Conservation (phyloP, 1,140 invertebrate species). For the Oryctes rhinoceros region DNA sequence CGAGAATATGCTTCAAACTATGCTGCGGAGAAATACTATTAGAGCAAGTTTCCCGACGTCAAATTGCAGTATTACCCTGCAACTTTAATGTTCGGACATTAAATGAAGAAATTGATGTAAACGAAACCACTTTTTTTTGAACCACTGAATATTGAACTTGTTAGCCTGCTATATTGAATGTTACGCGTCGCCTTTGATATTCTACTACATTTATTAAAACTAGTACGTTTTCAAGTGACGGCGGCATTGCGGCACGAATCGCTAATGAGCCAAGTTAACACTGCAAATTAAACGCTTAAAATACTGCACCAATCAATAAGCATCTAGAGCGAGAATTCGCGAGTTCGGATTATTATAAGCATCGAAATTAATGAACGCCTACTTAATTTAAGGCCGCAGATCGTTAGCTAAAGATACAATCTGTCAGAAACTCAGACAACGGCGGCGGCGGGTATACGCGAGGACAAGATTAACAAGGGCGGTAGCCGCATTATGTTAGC, state of each 20-base stretch:
- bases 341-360: not conserved
- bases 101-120: too few relatives aligned
- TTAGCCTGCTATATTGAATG: too few relatives aligned
- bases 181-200: too few relatives aligned
- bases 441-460: not conserved
- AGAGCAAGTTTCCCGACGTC: too few relatives aligned
- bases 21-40: too few relatives aligned
- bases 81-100: too few relatives aligned
- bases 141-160: too few relatives aligned
- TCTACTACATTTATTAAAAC: too few relatives aligned
- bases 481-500: constrained; percentile 2
- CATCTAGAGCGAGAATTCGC: not conserved
- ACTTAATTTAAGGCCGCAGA: constrained; percentile 1
- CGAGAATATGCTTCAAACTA: too few relatives aligned
- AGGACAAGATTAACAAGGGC: constrained; percentile 8
- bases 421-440: not conserved
- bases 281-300: not conserved
- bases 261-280: not conserved
- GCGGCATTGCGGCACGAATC: not conserved
- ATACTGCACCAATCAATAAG: not conserved
- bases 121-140: too few relatives aligned
- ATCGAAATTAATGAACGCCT: not conserved
- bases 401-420: constrained; percentile 15
- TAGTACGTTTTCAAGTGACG: too few relatives aligned
- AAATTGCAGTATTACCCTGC: too few relatives aligned